Base-by-base conservation (phyloP, 2,797 vertebrate species). In the Steatocranus sp. region DNA sequence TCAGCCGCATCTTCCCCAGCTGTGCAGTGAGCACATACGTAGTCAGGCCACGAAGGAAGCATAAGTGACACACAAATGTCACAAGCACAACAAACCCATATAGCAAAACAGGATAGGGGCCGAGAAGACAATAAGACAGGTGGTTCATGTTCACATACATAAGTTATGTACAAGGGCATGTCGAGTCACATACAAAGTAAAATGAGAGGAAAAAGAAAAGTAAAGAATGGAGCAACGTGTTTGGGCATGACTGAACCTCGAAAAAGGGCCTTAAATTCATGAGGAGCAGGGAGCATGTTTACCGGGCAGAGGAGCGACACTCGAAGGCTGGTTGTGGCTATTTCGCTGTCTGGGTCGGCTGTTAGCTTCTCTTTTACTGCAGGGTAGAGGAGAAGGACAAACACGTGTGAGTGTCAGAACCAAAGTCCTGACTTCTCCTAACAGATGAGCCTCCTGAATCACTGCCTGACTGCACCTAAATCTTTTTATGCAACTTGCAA, bases 351-450 rank as follows among this genome's bases (percentile, higher is more conserved):
- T 23, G 98, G 98, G 86, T 99, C 98, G 0, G 98, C 98, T 5
- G 98, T 99, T 79, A 99, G 95, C 83, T 99, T 99, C 94, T 99
- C 98, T 96, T 99, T 99, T 94, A 99, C 98, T 99, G 95, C 77
- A 81, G 53, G 23, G 18, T 2, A 78, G 15, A 89, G 94, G 93
- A 51, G 48, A 75, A 83, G 81, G 11, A 85, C 8, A 63, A 68
- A 86, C 23, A 81, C 2, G 25, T 7, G 25, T 8, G 25, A 87
- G 66, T 54, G 30, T 80, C 48, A 15, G 11, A 54, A 66, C 14
- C 41, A 46, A 66, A 43, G 20, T 49, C 43, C 5, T 3, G 11
- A 48, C 11, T 11, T 50, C 38, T 68, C 30, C 48, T 56, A 17
- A 38, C 14, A 41, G 20, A 78, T 8, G 4, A n/a, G 73, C 10